These are phyloP conservation scores for Cygnus buccinator DNA, from an alignment of 2,113 vertebrate species.

Conservation along the genomic window DNA sequence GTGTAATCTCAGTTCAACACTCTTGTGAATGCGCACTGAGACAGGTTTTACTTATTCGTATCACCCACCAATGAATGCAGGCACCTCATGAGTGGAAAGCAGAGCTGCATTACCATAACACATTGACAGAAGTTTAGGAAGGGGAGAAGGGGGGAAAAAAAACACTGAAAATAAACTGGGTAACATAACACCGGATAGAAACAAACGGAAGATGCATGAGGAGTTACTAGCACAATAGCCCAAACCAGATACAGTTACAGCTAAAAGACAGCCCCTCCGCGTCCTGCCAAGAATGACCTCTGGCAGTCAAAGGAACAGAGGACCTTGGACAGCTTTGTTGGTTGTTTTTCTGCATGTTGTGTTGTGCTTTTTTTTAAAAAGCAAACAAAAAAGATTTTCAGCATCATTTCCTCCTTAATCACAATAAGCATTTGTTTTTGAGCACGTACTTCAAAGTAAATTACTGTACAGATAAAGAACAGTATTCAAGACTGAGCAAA, in stretches of 20 bases:
- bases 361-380: not conserved
- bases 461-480: slow-evolving; percentile 3
- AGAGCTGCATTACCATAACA: slow-evolving; percentile 66
- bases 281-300: not conserved
- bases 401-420: not conserved
- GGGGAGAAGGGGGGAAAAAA: not conserved
- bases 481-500: slow-evolving; percentile 12
- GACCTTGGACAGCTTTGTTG: not conserved
- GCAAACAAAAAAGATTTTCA: not conserved
- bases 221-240: slow-evolving; percentile 17
- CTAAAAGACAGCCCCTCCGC: not conserved
- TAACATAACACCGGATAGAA: slow-evolving; percentile 47
- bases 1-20: slow-evolving; percentile 73
- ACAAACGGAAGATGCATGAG: slow-evolving; percentile 42
- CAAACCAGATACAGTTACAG: not conserved
- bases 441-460: slow-evolving; percentile 4
- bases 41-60: slow-evolving; percentile 72
- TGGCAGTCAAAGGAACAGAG: not conserved
- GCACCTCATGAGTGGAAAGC: slow-evolving; percentile 64
- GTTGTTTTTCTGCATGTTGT: not conserved
- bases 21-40: slow-evolving; percentile 68
- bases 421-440: not conserved
- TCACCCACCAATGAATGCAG: slow-evolving; percentile 73
- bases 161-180: slow-evolving; percentile 48
- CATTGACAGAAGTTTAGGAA: slow-evolving; percentile 69